Evolutionary conservation across 2,888 invertebrate species (phyloP), one percentile per base, ranked within the genome.

Genomic region (Apamea sordens): DNA sequence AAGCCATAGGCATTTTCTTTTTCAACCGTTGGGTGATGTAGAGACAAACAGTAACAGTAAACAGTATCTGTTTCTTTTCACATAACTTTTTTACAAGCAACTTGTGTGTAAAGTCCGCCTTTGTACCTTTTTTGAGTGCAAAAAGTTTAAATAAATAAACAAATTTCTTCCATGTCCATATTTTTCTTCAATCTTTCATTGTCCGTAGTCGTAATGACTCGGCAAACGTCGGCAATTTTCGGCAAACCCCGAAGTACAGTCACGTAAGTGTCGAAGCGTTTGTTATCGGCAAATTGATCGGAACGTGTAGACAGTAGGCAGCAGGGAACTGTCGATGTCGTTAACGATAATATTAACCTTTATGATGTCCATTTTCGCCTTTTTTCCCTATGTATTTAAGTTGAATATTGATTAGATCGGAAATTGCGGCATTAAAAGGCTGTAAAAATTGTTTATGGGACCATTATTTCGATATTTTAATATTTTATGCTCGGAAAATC

Each of bases 211-310:
- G 13, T 71, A 73, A 73, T 72, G 64, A 65, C 63, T 79, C 74
- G 71, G 71, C 24, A 65, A 83, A 76, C 53, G 18, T 79, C 76
- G 83, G 67, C n/a, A 73, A 73, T 75, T 59, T 82, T 86, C 74
- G 79, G 76, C 28, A 74, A 86, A 87, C 80, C 81, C 81, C 83
- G 80, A 78, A 81, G 71, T 67, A 65, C 53, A 72, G 77, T 65
- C 79, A 76, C 80, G 63, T 73, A 81, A 78, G 84, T 72, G 70
- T 69, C 72, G 73, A 67, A 70, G 75, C 73, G 79, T 63, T 77
- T 44, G 80, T 74, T 88, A 90, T 87, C 89, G 78, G n/a, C 24
- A 87, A 91, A 91, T 88, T 87, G 86, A 88, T 90, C 84, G 83
- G 82, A 82, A 88, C 76, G 79, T 84, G 85, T 86, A 83, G 86